These are phyloP conservation scores for Cladopsammia gracilis DNA, from an alignment of 64 coral and sea anemone species.

Conservation along the genomic window DNA sequence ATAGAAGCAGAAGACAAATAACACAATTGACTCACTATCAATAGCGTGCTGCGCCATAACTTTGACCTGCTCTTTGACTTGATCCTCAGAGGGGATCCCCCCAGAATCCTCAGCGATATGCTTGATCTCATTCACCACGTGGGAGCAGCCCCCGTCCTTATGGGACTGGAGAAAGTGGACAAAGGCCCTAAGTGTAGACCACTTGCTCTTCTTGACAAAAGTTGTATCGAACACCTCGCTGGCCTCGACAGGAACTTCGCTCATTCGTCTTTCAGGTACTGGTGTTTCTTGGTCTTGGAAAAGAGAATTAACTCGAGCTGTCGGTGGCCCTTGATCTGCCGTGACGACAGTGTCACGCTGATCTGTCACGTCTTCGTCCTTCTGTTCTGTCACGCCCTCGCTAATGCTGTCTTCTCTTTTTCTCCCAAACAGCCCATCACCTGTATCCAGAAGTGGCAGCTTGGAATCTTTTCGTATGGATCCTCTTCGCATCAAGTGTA, in stretches of 20 bases:
- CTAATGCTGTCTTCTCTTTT: neutral
- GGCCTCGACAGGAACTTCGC: neutral
- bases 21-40: constrained; percentile 36
- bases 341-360: neutral
- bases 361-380: neutral
- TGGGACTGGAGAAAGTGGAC: neutral
- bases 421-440: neutral
- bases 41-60: constrained; percentile 46
- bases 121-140: neutral
- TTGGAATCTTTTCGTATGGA: constrained; percentile 6
- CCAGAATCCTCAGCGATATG: neutral
- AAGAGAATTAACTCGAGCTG: neutral
- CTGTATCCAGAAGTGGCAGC: neutral
- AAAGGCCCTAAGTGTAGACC: neutral
- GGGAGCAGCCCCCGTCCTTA: constrained; percentile 1
- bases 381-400: neutral
- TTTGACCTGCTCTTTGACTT: constrained; percentile 21
- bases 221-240: neutral
- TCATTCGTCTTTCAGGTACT: neutral
- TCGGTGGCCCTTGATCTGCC: neutral
- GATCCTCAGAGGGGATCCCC: neutral
- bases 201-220: constrained; percentile 1
- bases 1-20: neutral
- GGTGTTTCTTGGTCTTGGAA: neutral
- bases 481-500: neutral